A percentile compares a stretch with the other conserved stretches of the same genome.
phyloP scores from a whole-genome alignment of 2,888 invertebrate species.

The Cosmorhoe ocellata region DNA sequence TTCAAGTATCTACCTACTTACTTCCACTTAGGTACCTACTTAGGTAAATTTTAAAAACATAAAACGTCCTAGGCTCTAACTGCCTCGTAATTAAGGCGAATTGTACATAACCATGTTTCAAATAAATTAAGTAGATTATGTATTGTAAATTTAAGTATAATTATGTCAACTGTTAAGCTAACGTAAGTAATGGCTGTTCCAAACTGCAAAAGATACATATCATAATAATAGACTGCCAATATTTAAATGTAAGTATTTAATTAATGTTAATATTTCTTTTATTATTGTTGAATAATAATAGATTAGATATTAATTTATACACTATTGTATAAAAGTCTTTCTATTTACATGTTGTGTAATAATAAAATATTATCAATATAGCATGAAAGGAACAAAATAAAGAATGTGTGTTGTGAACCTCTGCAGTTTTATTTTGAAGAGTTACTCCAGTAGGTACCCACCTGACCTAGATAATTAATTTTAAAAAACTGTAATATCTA shows the following conservation, averaged over 20 bases:
- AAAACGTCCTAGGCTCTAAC: slow-evolving; percentile 36
- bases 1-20: too few relatives aligned
- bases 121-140: slow-evolving; percentile 5
- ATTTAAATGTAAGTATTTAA: slow-evolving; percentile 43
- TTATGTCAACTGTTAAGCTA: slow-evolving; percentile 32
- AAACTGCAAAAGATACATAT: slow-evolving; percentile 81
- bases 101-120: slow-evolving; percentile 24
- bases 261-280: slow-evolving; percentile 63
- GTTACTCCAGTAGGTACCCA: not conserved
- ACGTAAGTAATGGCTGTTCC: slow-evolving; percentile 72
- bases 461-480: too few relatives aligned
- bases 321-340: slow-evolving; percentile 82
- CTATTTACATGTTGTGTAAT: slow-evolving; percentile 82
- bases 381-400: slow-evolving; percentile 61
- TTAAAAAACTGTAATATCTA: too few relatives aligned
- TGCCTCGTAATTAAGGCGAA: slow-evolving; percentile 14
- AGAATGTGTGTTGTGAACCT: slow-evolving; percentile 77
- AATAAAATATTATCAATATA: slow-evolving; percentile 71
- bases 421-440: slow-evolving; percentile 34
- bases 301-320: slow-evolving; percentile 75
- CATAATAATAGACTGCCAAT: slow-evolving; percentile 81
- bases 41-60: slow-evolving; percentile 16
- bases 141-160: slow-evolving; percentile 16
- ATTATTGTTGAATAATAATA: slow-evolving; percentile 75
- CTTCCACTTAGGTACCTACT: too few relatives aligned